Base-by-base conservation (phyloP, 2,797 vertebrate species). In the Acrossocheilus fasciatus region DNA sequence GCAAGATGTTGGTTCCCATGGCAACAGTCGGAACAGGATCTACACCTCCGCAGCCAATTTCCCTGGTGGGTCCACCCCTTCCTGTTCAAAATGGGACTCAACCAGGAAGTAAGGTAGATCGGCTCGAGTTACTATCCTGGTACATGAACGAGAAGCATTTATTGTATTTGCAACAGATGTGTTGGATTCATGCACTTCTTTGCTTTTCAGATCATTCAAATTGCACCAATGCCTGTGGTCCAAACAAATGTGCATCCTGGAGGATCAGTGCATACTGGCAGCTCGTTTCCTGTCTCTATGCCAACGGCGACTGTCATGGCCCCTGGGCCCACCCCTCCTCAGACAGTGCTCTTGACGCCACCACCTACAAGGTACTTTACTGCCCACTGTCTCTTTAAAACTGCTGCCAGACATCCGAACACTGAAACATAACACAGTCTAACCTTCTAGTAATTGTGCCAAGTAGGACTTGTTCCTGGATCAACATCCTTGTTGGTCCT, bases 1-100 rank as follows among this genome's bases (percentile, higher is more conserved):
- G 94, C 93, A 97, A 97, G 93, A 96, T 97, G 95, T 89, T 97
- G 87, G 97, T 98, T 94, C 96, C 97, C 89, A 94, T 98, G 96
- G 95, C 96, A n/a, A 96, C 96, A 43, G 94, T 97, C 87, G 94
- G 96, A 90, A 93, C 96, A n/a, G 96, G 94, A 82, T 95, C 96
- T 85, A 95, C 95, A 90, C 94, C 93, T 93, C 95, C 93, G 88
- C 94, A 95, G 88, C 94, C 95, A 12, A 93, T 98, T 87, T 96
- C 97, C 68, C 93, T 97, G 73, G 95, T 97, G 87, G 95, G 96
- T 73, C 96, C 97, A 1, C 95, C 96, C 68, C 96, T 98, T 95
- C 96, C 97, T 83, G 94, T 97, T 84, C 97, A 97, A 93, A 98
- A 98, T 20, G 97, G 97, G 4, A 90, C 96, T 45, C 92, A 95